Evolutionary conservation across 2,797 vertebrate genomes (phyloP), one percentile per base, ranked within the genome.

Genomic region (Enteromius thamalakanensis): DNA sequence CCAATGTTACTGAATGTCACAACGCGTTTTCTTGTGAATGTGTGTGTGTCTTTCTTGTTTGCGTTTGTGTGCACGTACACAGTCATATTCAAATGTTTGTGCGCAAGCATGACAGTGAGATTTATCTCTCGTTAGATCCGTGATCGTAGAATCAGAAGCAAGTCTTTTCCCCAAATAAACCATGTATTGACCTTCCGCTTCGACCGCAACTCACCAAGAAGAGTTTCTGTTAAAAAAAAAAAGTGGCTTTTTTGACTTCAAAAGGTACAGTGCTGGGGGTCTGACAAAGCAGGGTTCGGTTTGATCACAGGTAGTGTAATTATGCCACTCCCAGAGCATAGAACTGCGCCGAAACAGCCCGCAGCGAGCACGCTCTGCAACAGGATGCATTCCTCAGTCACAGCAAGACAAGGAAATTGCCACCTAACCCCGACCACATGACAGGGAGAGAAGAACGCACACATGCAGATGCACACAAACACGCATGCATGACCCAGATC

Each of bases 341-440:
- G 80, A 74, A 12, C 81, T 72, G 85, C 76, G 67, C 83, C 4
- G 37, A 76, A 89, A 87, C 82, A 87, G 87, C 84, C 69, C 11
- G 19, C 60, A 70, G 82, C 81, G 23, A 71, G 71, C 32, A 14
- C 55, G 55, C 79, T 70, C 79, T 49, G 85, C 85, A 85, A 75
- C 71, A 84, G 81, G 82, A 86, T 26, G 86, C 87, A 88, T 87
- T 88, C 82, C 87, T 81, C 32, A 53, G 15, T 82, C 80, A 86
- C 85, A 78, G 83, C 76, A 37, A 80, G 75, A 87, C 88, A 82
- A 77, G 84, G 72, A 89, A 86, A 88, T 87, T 83, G 82, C 84
- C 82, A 83, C 81, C 79, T 80, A 55, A 87, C 80, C 80, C 51
- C 76, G 45, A 85, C 86, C 87, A 83, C 84, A 87, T 83, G 85